Conservation (phyloP, 2,797 vertebrate species). For the Acanthurus tractus region DNA sequence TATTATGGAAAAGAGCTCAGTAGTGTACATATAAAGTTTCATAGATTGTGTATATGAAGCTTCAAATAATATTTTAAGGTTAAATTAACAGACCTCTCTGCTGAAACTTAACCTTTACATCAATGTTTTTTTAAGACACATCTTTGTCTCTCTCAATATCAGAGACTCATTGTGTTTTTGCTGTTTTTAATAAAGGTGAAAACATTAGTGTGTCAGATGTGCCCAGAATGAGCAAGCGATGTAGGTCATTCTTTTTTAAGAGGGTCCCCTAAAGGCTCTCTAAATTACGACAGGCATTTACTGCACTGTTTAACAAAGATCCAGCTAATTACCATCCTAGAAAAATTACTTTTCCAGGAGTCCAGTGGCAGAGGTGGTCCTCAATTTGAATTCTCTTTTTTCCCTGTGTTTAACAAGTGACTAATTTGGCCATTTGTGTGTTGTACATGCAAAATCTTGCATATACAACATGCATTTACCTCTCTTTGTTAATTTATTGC, state of each 20-base stretch:
- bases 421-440: neutral
- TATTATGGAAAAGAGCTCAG: too few species aligned
- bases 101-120: neutral
- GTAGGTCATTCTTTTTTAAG: slow-evolving; percentile 24
- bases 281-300: neutral
- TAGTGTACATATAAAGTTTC: too few species aligned
- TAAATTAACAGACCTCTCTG: too few species aligned
- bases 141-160: neutral
- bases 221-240: slow-evolving; percentile 21
- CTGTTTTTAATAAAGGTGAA: slow-evolving; percentile 7
- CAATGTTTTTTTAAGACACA: neutral
- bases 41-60: slow-evolving; percentile 26
- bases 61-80: neutral
- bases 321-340: neutral
- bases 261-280: neutral
- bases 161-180: neutral
- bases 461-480: too few species aligned
- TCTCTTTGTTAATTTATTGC: neutral
- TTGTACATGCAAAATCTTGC: neutral
- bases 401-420: neutral
- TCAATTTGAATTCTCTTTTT: neutral
- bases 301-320: neutral
- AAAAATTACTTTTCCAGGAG: neutral
- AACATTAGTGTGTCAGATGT: slow-evolving; percentile 15
- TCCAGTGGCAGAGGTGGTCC: neutral